Base-by-base conservation (phyloP, 1,140 invertebrate species). In the Anastrepha obliqua region DNA sequence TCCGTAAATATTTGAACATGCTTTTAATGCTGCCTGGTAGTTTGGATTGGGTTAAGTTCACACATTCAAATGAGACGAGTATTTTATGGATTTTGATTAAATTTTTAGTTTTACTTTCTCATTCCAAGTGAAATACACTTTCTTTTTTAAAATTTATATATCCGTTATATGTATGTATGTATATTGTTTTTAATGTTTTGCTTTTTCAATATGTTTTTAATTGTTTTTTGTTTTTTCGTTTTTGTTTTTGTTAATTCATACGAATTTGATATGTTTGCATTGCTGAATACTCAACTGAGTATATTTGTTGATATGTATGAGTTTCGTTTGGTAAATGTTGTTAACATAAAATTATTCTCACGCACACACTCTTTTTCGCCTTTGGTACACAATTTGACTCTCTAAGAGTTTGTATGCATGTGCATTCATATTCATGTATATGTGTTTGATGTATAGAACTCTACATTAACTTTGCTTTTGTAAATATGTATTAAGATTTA, bases 171-270 rank as follows among this genome's bases (percentile, higher is more conserved):
- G 29, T 87, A 55, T 51, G 5, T 51, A n/a, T 87, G 47, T 87
- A 42, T 85, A 59, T 87, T 20, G 39, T 29, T 29, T 29, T 29
- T 29, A 29, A 29, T 0, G 29, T 29, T 85, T 59, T 85, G 17
- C 58, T 85, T 85, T 65, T 58, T 51, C 85, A 51, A 85, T 88
- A 85, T 88, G 47, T 86, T 85, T 85, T 55, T 5, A 11, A 58
- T 47, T 62, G 9, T 62, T n/a, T 51, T 20, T 15, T 78, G 39
- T 78, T 60, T 59, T 60, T 81, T 81, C 6, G 20, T 65, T 2
- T 59, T 29, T 44, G 29, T 87, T 55, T 55, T 39, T 85, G 29
- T 47, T 67, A 8, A 74, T 74, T 39, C 29, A 13, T 55, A n/a
- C 58, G 44, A 81, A 81, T 78, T 44, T 74, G 67, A 74, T 74